Base-by-base conservation (phyloP, 1,140 invertebrate species). In the Drosophila tristis region DNA sequence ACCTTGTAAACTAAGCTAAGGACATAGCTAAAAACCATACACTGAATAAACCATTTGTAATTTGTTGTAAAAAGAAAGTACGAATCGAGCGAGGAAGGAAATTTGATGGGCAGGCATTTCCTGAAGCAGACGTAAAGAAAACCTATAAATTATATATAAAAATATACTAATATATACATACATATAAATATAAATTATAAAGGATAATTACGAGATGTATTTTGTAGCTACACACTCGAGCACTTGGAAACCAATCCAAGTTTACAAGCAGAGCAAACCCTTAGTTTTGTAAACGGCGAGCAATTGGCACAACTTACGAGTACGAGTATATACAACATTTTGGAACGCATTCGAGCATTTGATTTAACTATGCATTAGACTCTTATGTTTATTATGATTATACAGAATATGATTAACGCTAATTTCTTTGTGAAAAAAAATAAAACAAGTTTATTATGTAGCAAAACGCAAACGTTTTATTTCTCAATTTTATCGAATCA, bases 381-480 rank as follows among this genome's bases (percentile, higher is more conserved):
- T 89, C 72, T 89, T 87, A 84, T 89, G 84, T 87, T 87, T 87
- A 87, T 89, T 89, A 60, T 63, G 57, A 70, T 68, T 66, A 78
- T 79, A 89, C 65, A 75, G 59, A 80, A 76, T 82, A 87, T 72
- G 71, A 76, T 87, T 89, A 87, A 87, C 56, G 79, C 84, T 87
- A 79, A 87, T 89, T 87, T 87, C 79, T 89, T 87, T 87, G 82
- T 86, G 82, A 87, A 79, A 84, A 75, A 81, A 74, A 77, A 61
- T 86, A 74, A 60, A 86, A 84, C 78, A 78, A 62, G 82, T 86
- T 86, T 86, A 86, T 87, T 87, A 87, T 86, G 82, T 87, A 86
- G 84, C 59, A 78, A 78, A 87, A 82, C 72, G 73, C 31, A 42
- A 67, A 64, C 54, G 78, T 81, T 77, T 80, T 65, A 59, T 50